Percentiles rank a stretch among this genome's conserved stretches.
Conservation (phyloP, 2,888 invertebrate genomes). For the Blastobasis lacticolella region DNA sequence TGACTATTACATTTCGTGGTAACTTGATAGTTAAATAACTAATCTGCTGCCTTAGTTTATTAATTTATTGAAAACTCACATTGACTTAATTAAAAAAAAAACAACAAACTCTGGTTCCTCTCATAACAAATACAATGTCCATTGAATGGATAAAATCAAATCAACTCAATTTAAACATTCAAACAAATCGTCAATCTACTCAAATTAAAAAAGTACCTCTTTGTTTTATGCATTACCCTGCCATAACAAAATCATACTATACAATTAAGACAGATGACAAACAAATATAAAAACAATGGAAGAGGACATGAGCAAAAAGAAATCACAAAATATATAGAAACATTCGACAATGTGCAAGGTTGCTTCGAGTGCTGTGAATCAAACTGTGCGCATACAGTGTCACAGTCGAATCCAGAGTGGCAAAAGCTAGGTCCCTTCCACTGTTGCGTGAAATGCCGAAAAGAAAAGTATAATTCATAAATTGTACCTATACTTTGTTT, state of each 20-base stretch:
- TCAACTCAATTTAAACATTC: slow-evolving; percentile 71
- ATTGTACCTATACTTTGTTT: slow-evolving; percentile 75
- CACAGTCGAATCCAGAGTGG: slow-evolving; percentile 41
- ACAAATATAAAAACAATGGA: slow-evolving; percentile 65
- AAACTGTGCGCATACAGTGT: slow-evolving; percentile 22
- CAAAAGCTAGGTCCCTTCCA: slow-evolving; percentile 56
- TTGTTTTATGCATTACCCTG: slow-evolving; percentile 72
- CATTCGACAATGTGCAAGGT: slow-evolving; percentile 49
- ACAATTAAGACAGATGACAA: slow-evolving; percentile 65
- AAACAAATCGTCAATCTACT: slow-evolving; percentile 65
- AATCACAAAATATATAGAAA: slow-evolving; percentile 61
- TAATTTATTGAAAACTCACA: slow-evolving; percentile 39
- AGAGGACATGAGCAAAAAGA: slow-evolving; percentile 67
- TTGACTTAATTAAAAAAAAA: slow-evolving; percentile 66
- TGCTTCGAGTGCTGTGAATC: slow-evolving; percentile 33
- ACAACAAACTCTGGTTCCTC: slow-evolving; percentile 67
- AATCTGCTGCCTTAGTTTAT: slow-evolving; percentile 62
- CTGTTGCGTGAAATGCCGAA: slow-evolving; percentile 67
- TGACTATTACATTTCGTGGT: slow-evolving; percentile 67
- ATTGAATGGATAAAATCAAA: slow-evolving; percentile 70
- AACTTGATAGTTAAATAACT: slow-evolving; percentile 65
- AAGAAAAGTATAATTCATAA: slow-evolving; percentile 73
- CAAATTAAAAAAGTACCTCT: slow-evolving; percentile 68
- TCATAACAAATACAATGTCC: slow-evolving; percentile 69
- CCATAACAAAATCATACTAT: slow-evolving; percentile 69